Evolutionary conservation across 2,797 vertebrate genomes (phyloP), one percentile per base, ranked within the genome.

Genomic region (Xenentodon cancila): DNA sequence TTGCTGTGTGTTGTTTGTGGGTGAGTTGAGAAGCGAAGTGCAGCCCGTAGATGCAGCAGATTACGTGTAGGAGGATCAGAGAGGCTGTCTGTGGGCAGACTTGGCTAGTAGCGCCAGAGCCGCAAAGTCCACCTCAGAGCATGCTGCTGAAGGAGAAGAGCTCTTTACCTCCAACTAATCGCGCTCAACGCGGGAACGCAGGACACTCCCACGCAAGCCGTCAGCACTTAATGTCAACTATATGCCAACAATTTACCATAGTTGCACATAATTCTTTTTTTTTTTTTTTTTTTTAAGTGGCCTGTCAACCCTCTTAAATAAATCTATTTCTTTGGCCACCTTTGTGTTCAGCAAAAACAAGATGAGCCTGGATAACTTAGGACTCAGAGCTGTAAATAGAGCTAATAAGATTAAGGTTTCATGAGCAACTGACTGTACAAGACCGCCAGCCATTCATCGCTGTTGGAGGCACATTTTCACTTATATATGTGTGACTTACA

Each of bases 361-460:
- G 80, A 84, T 85, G 75, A 75, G 71, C 77, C 79, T 75, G 46
- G 77, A 88, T 86, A 86, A 78, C 58, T 51, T 54, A 32, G 76
- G 86, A 88, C 51, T 89, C 79, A 80, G 73, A 76, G 25, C 88
- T 81, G 80, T 89, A 92, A 91, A 92, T 90, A 89, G 67, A 57
- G 85, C 63, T 90, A 92, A 92, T 88, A 77, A 86, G 89, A 92
- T 93, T 91, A 91, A 57, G 68, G 81, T 71, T 83, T 84, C 79
- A 83, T 77, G 83, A 73, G 70, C 68, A 56, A 53, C 67, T 68
- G 59, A 58, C 66, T 54, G 54, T 50, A 59, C 70, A 62, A 64
- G 58, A 37, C 44, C 61, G 60, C 19, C 56, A 13, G 60, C 9
- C 55, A 13, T 27, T 50, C 66, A 61, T 49, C 51, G 62, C 68